These are phyloP conservation scores for Ia io DNA, from an alignment of 2,113 vertebrate genomes.

Conservation along the genomic window DNA sequence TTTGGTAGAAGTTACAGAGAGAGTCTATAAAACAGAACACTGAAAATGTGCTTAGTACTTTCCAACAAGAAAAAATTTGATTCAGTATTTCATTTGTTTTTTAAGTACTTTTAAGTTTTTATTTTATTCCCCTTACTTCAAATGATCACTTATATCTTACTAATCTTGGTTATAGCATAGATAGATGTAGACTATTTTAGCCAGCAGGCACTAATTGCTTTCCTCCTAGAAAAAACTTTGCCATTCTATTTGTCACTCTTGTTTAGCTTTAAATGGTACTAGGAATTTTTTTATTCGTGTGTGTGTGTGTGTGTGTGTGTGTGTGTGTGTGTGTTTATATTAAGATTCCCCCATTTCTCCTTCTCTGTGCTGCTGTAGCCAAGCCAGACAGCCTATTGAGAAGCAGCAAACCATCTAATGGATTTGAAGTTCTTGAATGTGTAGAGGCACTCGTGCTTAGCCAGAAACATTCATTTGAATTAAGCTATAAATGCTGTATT, in stretches of 20 bases:
- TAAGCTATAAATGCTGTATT: constrained; percentile 87
- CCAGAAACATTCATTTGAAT: constrained; percentile 93
- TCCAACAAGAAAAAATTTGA: constrained; percentile 51
- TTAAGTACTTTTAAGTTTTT: constrained; percentile 41
- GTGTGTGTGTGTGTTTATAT: constrained; percentile 69
- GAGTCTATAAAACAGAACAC: constrained; percentile 62
- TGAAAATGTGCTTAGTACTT: constrained; percentile 61
- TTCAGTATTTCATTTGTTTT: constrained; percentile 66
- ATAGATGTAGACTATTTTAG: constrained; percentile 63
- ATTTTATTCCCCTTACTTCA: constrained; percentile 52
- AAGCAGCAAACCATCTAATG: constrained; percentile 95
- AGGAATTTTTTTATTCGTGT: constrained; percentile 3
- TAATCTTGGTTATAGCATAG: constrained; percentile 70
- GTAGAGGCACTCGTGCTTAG: constrained; percentile 93
- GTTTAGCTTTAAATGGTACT: constrained; percentile 78
- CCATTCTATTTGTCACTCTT: constrained; percentile 71
- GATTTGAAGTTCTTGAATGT: constrained; percentile 93
- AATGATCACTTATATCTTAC: constrained; percentile 64
- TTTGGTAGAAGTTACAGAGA: constrained; percentile 58
- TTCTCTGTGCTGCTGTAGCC: constrained; percentile 79
- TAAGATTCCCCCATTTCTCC: constrained; percentile 72
- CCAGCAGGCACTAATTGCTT: constrained; percentile 45
- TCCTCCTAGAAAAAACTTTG: constrained; percentile 58
- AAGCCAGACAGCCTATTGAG: constrained; percentile 91
- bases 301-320: neutral